Evolutionary conservation across 37 sponge, comb jelly and placozoan genomes (phyloP), one percentile per base, ranked within the genome.

Genomic region (Ianthella basta): DNA sequence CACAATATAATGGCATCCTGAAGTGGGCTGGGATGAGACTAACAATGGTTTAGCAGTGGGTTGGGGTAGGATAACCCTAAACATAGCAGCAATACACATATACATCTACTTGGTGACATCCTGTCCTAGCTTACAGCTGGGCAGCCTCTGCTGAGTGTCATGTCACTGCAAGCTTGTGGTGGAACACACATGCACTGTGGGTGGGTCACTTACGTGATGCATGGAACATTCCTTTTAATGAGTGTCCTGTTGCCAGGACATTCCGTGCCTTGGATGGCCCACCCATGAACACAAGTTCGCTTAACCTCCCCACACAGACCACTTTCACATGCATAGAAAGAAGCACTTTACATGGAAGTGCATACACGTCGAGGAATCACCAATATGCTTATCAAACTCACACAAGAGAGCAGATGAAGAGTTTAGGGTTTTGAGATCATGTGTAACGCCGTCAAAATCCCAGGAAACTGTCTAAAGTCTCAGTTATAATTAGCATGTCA

Each of bases 301-400:
- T 89, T 66, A 55, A 97, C 97, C 23, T 90, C 85, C 27, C 90
- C 95, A 72, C 25, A 92, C 18, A 35, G 50, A 53, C 81, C 70
- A 55, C 91, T 87, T 32, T 95, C 95, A 87, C 92, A 94, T 91
- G n/a, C n/a, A n/a, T n/a, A n/a, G n/a, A n/a, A n/a, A n/a, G n/a
- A n/a, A n/a, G n/a, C n/a, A n/a, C n/a, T n/a, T n/a, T n/a, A n/a
- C n/a, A n/a, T n/a, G n/a, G n/a, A n/a, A n/a, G n/a, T n/a, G n/a
- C n/a, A n/a, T n/a, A n/a, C n/a, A n/a, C 94, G 56, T 15, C 67
- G 29, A 79, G 79, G 24, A 19, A 57, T 1, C 72, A 72, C 3
- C 3, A 1, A 50, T 36, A n/a, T n/a, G n/a, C n/a, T n/a, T n/a
- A 4, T 44, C 6, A 44, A 12, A 72, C 93, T 89, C 53, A 93